phyloP scores from a whole-genome alignment of 1,140 invertebrate genomes.

The Cyclina sinensis region DNA sequence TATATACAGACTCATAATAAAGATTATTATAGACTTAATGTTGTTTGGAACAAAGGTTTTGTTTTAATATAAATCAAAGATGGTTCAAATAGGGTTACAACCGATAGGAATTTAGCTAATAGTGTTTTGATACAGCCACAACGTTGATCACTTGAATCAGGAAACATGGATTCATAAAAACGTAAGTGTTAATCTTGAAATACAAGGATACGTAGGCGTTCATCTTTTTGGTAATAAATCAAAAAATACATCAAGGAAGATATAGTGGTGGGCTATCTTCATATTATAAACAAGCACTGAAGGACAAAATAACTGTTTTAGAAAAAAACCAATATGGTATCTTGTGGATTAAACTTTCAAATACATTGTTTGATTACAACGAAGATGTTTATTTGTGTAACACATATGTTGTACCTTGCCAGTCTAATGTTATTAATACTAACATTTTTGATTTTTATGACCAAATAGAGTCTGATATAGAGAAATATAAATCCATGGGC shows the following conservation, averaged over 20 bases:
- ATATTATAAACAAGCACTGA: background rate
- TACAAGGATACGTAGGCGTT: no score
- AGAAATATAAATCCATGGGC: background rate
- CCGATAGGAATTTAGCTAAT: no score
- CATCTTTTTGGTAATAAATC: background rate
- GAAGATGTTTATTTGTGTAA: slow-evolving; percentile 25
- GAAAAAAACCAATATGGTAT: slow-evolving; percentile 11
- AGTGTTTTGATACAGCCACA: no score
- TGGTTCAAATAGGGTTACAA: no score
- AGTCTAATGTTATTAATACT: background rate
- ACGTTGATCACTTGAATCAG: no score
- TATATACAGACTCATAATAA: no score
- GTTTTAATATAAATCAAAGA: no score
- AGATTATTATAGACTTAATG: no score
- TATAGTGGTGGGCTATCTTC: slow-evolving; percentile 5
- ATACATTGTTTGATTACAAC: background rate
- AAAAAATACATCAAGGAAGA: background rate
- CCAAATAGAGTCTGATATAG: slow-evolving; percentile 4
- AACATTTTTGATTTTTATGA: slow-evolving; percentile 28
- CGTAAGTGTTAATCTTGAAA: no score
- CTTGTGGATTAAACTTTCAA: background rate
- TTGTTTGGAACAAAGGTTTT: no score
- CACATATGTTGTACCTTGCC: background rate
- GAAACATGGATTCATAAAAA: no score
- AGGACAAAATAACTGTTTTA: background rate